Percentiles rank a stretch among this genome's conserved stretches.
phyloP scores from a whole-genome alignment of 2,797 vertebrate species.

The Streptopelia turtur region DNA sequence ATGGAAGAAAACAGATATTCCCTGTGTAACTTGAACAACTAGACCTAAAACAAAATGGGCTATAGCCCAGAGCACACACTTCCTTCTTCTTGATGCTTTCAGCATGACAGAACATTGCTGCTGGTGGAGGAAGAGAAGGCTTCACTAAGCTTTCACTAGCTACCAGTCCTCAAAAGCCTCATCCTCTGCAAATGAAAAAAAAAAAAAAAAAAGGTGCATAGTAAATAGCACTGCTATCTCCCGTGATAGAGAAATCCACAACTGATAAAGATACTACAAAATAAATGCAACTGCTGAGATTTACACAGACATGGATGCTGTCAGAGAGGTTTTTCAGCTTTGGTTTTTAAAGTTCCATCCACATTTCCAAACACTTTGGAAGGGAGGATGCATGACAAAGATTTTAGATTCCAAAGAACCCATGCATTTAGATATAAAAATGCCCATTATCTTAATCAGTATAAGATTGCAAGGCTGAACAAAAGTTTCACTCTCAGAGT shows the following conservation, averaged over 20 bases:
- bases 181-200: background rate
- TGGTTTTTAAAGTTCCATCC: background rate
- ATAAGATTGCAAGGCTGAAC: background rate
- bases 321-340: background rate
- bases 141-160: background rate
- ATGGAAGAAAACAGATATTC: background rate
- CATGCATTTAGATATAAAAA: background rate
- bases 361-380: background rate
- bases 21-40: background rate
- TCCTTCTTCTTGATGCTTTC: background rate
- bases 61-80: background rate
- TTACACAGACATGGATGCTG: background rate
- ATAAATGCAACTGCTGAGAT: background rate
- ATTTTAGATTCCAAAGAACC: background rate
- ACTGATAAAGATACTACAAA: background rate
- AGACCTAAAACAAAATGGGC: background rate
- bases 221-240: background rate
- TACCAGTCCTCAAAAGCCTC: background rate
- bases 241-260: background rate
- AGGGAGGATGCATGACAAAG: accelerated
- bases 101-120: background rate
- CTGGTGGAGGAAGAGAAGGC: background rate
- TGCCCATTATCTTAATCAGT: background rate
- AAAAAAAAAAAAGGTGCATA: background rate
- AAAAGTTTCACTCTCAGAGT: background rate